Base-by-base conservation (phyloP, 2,113 vertebrate genomes). In the Panurus biarmicus region DNA sequence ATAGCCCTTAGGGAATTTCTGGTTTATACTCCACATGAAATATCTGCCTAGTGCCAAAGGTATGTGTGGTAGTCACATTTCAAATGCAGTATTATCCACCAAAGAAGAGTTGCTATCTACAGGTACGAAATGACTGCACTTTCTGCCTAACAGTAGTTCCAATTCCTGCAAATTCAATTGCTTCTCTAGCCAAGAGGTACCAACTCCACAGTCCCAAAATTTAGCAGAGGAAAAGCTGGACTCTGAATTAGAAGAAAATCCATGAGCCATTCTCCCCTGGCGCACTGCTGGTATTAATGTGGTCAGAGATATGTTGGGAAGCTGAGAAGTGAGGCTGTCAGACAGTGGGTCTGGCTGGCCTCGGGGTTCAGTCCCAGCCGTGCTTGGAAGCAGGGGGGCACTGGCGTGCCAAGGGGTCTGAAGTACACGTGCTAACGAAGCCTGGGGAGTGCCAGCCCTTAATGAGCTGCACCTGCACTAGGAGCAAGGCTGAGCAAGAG, bases 341-440 rank as follows among this genome's bases (percentile, higher is more conserved):
- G 56, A 35, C 17, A 33, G 3, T n/a, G 47, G 42, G 28, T 51
- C 42, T 40, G 47, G 18, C 21, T 84, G 47, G 24, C 65, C 61
- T 29, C 3, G 2, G 78, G 44, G 51, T 7, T 85, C 79, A 40
- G 73, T 28, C 31, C 40, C 40, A 86, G 66, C 50, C 48, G 36
- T 2, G 1, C 48, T 54, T 4, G 0, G 25, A 31, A 80, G 53
- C 36, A 35, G 31, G 12, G 26, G 31, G 25, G 6, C 5, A 24
- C 10, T 54, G 66, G 35, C 42, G 40, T 89, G 54, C 50, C 47
- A 67, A 26, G 40, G 48, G 29, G 50, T 69, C 51, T 21, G 17
- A 80, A 73, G 76, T 16, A n/a, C 13, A 14, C 1, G 23, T 50
- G 51, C 71, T 61, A 76, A 65, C 0, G 0, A 57, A 31, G 28